Percentiles rank a stretch among this genome's conserved stretches.
Conservation (phyloP, 2,888 invertebrate species). For the Mythimna vitellina region DNA sequence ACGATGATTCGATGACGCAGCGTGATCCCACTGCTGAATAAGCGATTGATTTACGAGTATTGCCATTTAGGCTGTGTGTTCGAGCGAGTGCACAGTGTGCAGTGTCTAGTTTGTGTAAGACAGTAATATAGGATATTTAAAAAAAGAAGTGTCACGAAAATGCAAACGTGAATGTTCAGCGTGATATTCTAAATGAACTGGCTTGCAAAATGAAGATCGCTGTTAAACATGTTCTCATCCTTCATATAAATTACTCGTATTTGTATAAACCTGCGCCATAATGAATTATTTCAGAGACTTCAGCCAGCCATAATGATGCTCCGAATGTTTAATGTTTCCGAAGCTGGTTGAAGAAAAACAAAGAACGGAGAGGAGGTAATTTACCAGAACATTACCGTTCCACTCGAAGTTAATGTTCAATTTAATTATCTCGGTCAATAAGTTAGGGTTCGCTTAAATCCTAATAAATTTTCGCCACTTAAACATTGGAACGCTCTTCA, state of each 20-base stretch:
- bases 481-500: conserved; percentile 10
- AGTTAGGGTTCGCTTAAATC: conserved; percentile 48
- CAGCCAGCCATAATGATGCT: conserved; percentile 25
- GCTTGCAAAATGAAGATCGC: conserved; percentile 6
- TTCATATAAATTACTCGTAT: conserved; percentile 21
- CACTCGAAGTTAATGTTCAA: conserved; percentile 49
- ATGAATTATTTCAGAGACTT: conserved; percentile 34
- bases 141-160: background rate
- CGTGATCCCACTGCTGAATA: conserved; percentile 70
- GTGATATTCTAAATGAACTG: background rate
- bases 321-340: conserved; percentile 32
- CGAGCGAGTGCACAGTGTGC: conserved; percentile 45
- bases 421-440: conserved; percentile 60
- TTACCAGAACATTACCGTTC: conserved; percentile 47
- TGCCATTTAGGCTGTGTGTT: conserved; percentile 52
- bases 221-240: conserved; percentile 1
- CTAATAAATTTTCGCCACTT: conserved; percentile 42
- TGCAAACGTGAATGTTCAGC: background rate
- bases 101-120: background rate
- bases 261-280: conserved; percentile 20
- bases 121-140: background rate
- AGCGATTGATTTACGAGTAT: conserved; percentile 74
- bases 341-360: conserved; percentile 50
- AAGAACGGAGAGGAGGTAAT: conserved; percentile 28
- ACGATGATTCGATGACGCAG: conserved; percentile 70